Percentiles rank a stretch among this genome's conserved stretches.
Evolutionary conservation across 2,888 invertebrate genomes (phyloP).

Genomic region (Euplagia quadripunctaria): DNA sequence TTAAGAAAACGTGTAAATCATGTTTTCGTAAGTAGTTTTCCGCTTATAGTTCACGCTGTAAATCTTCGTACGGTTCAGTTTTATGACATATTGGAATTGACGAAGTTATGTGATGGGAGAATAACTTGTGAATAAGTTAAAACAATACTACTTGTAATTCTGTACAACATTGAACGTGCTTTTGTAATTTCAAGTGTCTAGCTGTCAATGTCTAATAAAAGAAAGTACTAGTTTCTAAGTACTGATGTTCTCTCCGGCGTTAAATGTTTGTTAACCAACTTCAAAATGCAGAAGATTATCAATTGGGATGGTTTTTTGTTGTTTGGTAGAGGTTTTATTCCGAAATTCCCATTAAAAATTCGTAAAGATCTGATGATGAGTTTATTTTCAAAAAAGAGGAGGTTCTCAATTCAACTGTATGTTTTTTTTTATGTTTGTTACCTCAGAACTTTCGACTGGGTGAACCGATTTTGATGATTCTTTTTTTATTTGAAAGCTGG

Average conservation of each 20-base stretch:
- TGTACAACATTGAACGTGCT: not conserved
- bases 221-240: not conserved
- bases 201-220: conserved; percentile 1
- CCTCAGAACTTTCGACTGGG: too few species aligned
- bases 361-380: too few species aligned
- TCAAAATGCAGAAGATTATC: too few species aligned
- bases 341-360: too few species aligned
- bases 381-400: too few species aligned
- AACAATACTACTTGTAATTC: not conserved
- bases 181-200: not conserved
- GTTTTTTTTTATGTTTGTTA: too few species aligned
- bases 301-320: too few species aligned
- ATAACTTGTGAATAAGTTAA: not conserved
- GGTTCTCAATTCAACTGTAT: too few species aligned
- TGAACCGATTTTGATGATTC: too few species aligned
- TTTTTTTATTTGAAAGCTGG: too few species aligned
- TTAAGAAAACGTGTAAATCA: conserved; percentile 10
- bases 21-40: not conserved
- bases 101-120: not conserved
- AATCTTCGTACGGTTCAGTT: not conserved
- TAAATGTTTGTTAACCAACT: not conserved
- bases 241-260: not conserved
- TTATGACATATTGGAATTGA: not conserved
- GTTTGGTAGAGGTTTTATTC: too few species aligned
- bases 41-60: not conserved